Conservation (phyloP, 2,113 vertebrate species). For the Micromys minutus region DNA sequence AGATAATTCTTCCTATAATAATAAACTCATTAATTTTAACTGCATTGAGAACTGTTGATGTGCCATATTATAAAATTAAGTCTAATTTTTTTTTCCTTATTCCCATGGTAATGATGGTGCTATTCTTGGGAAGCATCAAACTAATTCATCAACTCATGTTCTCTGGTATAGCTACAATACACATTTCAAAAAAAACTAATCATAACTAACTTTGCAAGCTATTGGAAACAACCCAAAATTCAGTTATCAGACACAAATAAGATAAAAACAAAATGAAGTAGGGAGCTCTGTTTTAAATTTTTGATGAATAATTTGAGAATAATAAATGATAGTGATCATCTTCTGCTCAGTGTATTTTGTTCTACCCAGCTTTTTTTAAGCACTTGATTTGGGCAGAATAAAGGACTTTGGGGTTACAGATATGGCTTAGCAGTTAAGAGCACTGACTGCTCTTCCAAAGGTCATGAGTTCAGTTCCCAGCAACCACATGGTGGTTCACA, state of each 20-base stretch:
- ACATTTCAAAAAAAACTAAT: background rate
- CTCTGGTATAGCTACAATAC: background rate
- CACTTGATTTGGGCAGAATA: background rate
- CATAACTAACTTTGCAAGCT: background rate
- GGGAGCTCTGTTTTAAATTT: background rate
- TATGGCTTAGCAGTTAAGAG: no score
- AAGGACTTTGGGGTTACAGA: background rate
- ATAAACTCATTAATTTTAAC: constrained; percentile 15
- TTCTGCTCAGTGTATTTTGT: background rate
- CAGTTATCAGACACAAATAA: constrained; percentile 2
- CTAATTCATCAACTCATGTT: background rate
- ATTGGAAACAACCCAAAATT: constrained; percentile 12
- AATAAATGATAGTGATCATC: background rate
- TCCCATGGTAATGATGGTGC: background rate
- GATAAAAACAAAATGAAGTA: constrained; percentile 13
- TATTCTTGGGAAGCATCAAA: background rate
- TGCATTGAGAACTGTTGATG: background rate
- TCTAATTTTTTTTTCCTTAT: background rate
- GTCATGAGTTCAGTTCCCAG: no score
- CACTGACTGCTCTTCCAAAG: no score
- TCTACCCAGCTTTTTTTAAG: background rate
- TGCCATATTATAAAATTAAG: constrained; percentile 32
- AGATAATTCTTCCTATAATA: background rate
- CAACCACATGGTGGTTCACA: no score
- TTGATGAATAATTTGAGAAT: constrained; percentile 14